Evolutionary conservation across 2,113 vertebrate genomes (phyloP).

Genomic region (Mola mola): DNA sequence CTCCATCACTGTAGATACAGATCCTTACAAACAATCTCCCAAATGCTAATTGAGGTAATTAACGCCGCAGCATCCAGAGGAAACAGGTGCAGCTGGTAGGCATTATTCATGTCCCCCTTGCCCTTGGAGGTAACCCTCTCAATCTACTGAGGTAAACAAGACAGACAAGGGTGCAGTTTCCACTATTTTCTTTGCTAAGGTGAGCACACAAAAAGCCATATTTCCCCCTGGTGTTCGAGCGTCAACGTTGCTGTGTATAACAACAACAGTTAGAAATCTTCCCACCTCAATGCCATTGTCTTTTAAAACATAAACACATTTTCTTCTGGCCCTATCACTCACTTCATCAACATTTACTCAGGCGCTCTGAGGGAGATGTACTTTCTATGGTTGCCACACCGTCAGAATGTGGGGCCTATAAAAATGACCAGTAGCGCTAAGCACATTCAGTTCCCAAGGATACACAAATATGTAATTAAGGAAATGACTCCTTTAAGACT

Average conservation of each 20-base stretch:
- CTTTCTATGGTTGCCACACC: conserved; percentile 7
- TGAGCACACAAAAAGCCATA: conserved; percentile 63
- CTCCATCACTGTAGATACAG: conserved; percentile 80
- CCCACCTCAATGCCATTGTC: conserved; percentile 37
- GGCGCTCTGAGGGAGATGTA: conserved; percentile 5
- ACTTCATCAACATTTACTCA: conserved; percentile 30
- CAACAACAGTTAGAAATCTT: conserved; percentile 57
- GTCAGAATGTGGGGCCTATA: conserved; percentile 8
- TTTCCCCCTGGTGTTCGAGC: conserved; percentile 61
- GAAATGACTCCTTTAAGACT: conserved; percentile 37
- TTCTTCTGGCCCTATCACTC: conserved; percentile 28
- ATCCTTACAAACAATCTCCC: conserved; percentile 81
- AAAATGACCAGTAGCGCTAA: conserved; percentile 5
- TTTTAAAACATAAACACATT: conserved; percentile 40
- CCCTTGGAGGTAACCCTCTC: conserved; percentile 80
- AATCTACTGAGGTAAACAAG: conserved; percentile 80
- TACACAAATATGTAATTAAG: conserved; percentile 34
- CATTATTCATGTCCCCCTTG: conserved; percentile 81
- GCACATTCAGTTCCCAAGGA: conserved; percentile 36
- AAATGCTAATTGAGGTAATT: conserved; percentile 86
- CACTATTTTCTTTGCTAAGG: conserved; percentile 70
- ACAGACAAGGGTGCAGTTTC: conserved; percentile 70
- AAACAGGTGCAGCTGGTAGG: conserved; percentile 80
- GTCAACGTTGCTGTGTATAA: conserved; percentile 50
- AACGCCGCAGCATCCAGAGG: conserved; percentile 79